phyloP scores from a whole-genome alignment of 2,888 invertebrate genomes.

The Yponomeuta malinellus region DNA sequence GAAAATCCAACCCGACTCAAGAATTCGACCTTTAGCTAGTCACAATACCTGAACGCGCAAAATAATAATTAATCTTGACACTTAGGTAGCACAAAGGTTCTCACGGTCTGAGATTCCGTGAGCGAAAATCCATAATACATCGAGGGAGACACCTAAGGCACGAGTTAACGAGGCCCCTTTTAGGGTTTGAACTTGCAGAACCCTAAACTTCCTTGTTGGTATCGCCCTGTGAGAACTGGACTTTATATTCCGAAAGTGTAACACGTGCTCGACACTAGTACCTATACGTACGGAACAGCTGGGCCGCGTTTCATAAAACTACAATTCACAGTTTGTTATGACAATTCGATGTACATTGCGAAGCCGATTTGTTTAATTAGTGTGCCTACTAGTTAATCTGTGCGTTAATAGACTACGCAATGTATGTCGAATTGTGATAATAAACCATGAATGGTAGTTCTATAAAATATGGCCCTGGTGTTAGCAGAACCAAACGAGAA shows the following conservation, averaged over 20 bases:
- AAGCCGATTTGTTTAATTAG: no score
- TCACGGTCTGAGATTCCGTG: background rate
- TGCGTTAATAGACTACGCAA: no score
- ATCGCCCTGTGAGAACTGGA: background rate
- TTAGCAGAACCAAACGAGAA: no score
- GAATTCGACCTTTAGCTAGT: background rate
- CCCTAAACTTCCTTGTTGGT: conserved; percentile 10
- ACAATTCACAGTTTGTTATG: no score
- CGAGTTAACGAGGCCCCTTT: conserved; percentile 6
- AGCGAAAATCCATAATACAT: background rate
- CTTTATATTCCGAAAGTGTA: background rate
- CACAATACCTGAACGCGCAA: background rate
- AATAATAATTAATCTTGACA: background rate
- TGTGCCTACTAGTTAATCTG: no score
- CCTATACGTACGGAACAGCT: no score
- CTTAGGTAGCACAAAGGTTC: background rate
- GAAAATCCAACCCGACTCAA: background rate
- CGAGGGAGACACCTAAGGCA: background rate
- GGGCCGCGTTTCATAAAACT: no score
- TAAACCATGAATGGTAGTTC: no score
- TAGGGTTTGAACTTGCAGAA: conserved; percentile 8
- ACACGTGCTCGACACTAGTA: no score
- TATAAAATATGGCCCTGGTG: no score
- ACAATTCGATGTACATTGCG: no score
- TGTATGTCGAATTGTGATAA: no score